Evolutionary conservation across 1,140 invertebrate genomes (phyloP), one percentile per base, ranked within the genome.

Genomic region (Rhyacophila brunnea): DNA sequence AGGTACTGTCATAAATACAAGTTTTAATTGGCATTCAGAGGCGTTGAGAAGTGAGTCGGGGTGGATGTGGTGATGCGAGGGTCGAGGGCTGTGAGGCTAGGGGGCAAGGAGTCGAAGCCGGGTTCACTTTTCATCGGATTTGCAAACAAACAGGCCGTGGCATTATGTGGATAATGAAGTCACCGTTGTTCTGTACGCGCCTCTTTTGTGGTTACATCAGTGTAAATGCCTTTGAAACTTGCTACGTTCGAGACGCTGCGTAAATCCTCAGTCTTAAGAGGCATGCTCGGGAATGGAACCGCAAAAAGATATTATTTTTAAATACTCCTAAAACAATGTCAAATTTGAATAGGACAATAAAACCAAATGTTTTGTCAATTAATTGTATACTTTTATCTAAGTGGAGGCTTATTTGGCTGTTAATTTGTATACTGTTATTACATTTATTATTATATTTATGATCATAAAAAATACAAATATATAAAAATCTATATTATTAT

Each of bases 1-100:
- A 28, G 4, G 4, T 28, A 28, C 38, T n/a, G n/a, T 14, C 44
- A 50, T 38, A 28, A 61, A 55, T 54, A 61, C 47, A 58, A 55
- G 61, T 53, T 58, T 63, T 63, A 63, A 63, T 63, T 63, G 61
- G 61, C 60, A 48, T 38, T 47, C 55, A 46, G n/a, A n/a, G 34
- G 38, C 11, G 28, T n/a, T 14, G 13, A 34, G 44, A 18, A 48
- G 42, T 45, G 43, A 47, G 53, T 23, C 32, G 14, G 19, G 14
- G 19, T 51, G 19, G 35, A 46, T 55, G 46, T 40, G 51, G 11
- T 13, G 6, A 9, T 14, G 14, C 46, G 42, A 18, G 11, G n/a
- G 44, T 46, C 7, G n/a, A 18, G 18, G 44, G 44, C 6, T n/a
- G 7, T 18, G 44, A n/a, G 6, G 44, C 6, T n/a, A 3, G 17